A percentile compares a stretch with the other conserved stretches of the same genome.
Evolutionary conservation across 2,888 invertebrate species (phyloP).

Genomic region (Pycnomerus fuliginosus): DNA sequence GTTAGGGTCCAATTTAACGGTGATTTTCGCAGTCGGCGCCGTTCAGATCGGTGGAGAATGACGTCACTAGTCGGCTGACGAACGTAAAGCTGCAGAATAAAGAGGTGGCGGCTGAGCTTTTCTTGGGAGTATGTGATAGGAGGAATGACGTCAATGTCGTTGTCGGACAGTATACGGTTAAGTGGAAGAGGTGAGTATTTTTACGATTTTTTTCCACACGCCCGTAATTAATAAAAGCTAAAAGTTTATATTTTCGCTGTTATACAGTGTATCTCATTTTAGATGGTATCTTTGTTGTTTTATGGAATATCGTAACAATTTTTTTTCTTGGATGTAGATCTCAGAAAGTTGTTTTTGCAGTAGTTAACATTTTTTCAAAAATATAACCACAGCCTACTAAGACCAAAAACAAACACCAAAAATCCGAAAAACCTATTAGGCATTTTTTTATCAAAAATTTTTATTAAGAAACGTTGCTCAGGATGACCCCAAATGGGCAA

Average conservation of each 20-base stretch:
- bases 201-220: neutral
- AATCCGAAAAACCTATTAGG: too few relatives aligned
- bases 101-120: conserved; percentile 58
- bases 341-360: too few relatives aligned
- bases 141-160: conserved; percentile 53
- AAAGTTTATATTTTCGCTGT: neutral
- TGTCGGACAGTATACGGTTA: conserved; percentile 57
- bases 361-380: too few relatives aligned
- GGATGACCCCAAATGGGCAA: too few relatives aligned
- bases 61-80: conserved; percentile 46
- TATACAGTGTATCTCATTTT: too few relatives aligned
- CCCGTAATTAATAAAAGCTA: neutral
- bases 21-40: conserved; percentile 33
- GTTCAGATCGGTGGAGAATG: conserved; percentile 39
- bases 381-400: too few relatives aligned
- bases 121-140: conserved; percentile 51
- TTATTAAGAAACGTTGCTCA: neutral
- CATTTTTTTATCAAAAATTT: too few relatives aligned
- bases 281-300: too few relatives aligned
- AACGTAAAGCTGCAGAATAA: conserved; percentile 51
- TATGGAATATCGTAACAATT: too few relatives aligned
- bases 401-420: too few relatives aligned
- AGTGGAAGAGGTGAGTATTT: conserved; percentile 57
- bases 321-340: too few relatives aligned
- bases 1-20: too few relatives aligned